Evolutionary conservation across 2,797 vertebrate genomes (phyloP).

Genomic region (Crocodylus rhombifer): DNA sequence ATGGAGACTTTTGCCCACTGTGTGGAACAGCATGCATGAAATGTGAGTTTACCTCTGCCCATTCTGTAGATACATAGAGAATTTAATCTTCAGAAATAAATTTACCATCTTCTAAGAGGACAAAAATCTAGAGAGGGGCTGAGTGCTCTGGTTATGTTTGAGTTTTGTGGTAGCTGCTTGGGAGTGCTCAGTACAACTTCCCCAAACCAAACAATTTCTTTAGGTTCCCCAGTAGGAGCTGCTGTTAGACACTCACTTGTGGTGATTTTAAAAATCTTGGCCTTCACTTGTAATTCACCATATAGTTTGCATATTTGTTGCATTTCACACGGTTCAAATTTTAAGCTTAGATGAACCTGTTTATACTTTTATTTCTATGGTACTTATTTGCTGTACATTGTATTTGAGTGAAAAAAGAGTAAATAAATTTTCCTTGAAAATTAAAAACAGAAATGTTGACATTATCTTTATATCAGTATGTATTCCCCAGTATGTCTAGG

Average conservation of each 20-base stretch:
- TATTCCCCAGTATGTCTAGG: too few species aligned
- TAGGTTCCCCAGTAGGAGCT: neutral
- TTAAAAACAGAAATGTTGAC: too few species aligned
- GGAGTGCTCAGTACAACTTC: neutral
- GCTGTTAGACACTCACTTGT: neutral
- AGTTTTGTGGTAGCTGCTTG: neutral
- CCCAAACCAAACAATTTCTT: neutral
- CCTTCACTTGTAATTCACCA: neutral
- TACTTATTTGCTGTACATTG: neutral
- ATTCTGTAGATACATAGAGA: neutral
- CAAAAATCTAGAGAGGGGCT: neutral
- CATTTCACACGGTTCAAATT: neutral
- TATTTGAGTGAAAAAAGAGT: too few species aligned
- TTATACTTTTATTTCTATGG: slow-evolving; percentile 20
- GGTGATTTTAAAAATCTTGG: neutral
- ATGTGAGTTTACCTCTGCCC: neutral
- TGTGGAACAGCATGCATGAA: neutral
- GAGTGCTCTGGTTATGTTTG: neutral
- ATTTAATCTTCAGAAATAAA: neutral
- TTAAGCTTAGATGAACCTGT: neutral
- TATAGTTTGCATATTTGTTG: neutral
- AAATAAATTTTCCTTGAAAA: too few species aligned
- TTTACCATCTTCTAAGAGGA: neutral
- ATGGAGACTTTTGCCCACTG: neutral
- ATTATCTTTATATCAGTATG: too few species aligned